Base-by-base conservation (phyloP, 2,888 invertebrate species). In the Trachelus troglodyta region DNA sequence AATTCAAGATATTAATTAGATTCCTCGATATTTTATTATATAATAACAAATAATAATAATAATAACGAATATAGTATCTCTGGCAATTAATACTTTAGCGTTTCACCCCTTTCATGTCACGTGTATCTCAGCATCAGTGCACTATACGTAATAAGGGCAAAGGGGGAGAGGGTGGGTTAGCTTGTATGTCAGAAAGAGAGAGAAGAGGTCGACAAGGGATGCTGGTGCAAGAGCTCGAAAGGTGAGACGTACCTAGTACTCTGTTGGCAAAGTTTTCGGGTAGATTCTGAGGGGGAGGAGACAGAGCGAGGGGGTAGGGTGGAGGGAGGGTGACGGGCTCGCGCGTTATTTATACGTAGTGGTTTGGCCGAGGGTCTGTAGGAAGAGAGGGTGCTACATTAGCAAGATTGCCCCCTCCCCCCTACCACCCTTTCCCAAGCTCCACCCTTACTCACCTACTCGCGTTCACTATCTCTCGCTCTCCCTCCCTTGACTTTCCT, bases 301-400 rank as follows among this genome's bases (percentile, higher is more conserved):
- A 73, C 74, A 76, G 79, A 78, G 79, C 77, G 81, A 81, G 81
- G 75, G 81, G 83, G 82, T 80, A 80, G 83, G 78, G 81, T 69
- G 78, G 74, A 75, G 82, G 81, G 80, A 78, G 77, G 77, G 79
- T 79, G 80, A 83, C 78, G 81, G 82, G 81, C 81, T 80, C 83
- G 80, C 83, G 83, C 83, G 85, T 85, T 86, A 86, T 87, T 87
- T 87, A 87, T 87, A 85, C 85, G 83, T 86, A 84, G 86, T 87
- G 85, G 87, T 87, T 86, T 86, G 83, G 86, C 80, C 82, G 79
- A 82, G 83, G 81, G 82, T 83, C 83, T 79, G 85, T 73, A 75
- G 84, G 84, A 83, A 83, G 86, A 81, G 84, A 81, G 87, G 87
- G 83, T 81, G 87, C 85, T 89, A 88, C 89, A 88, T 89, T 89